These are phyloP conservation scores for Eucera pruinosa DNA, from an alignment of 2,888 invertebrate genomes.

Conservation along the genomic window DNA sequence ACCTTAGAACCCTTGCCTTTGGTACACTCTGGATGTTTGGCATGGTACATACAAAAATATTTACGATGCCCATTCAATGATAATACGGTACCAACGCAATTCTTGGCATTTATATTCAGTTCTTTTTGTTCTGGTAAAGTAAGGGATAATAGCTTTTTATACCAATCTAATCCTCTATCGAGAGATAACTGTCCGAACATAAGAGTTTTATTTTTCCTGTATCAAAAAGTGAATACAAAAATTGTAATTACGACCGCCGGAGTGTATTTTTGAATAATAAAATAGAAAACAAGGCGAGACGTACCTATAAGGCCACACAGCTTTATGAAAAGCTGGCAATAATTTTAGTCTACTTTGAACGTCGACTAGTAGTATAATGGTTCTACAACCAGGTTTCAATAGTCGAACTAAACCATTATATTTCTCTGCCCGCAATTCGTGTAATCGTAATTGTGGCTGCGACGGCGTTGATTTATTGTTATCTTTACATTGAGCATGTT, in stretches of 20 bases:
- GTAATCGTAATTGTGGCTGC: slow-evolving; percentile 91
- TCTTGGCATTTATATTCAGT: slow-evolving; percentile 96
- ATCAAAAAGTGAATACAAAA: slow-evolving; percentile 29
- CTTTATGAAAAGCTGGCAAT: slow-evolving; percentile 95
- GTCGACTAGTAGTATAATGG: slow-evolving; percentile 95
- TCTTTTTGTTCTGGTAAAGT: slow-evolving; percentile 93
- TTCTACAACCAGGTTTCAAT: slow-evolving; percentile 97
- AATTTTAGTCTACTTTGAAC: slow-evolving; percentile 93
- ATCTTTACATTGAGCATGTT: slow-evolving; percentile 84
- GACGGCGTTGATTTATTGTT: slow-evolving; percentile 83
- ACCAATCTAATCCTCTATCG: slow-evolving; percentile 97
- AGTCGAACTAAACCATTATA: slow-evolving; percentile 97
- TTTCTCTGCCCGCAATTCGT: slow-evolving; percentile 97
- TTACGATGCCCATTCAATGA: slow-evolving; percentile 98
- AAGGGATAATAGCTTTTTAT: slow-evolving; percentile 94
- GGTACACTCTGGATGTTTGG: slow-evolving; percentile 93
- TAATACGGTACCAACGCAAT: slow-evolving; percentile 98
- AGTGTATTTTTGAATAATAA: slow-evolving; percentile 1
- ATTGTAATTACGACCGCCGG: slow-evolving; percentile 11
- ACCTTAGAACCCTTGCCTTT: slow-evolving; percentile 89
- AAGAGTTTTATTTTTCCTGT: slow-evolving; percentile 96
- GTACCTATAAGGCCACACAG: slow-evolving; percentile 98
- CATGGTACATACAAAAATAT: slow-evolving; percentile 99
- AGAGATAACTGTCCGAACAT: slow-evolving; percentile 97
- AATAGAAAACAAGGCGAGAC: slow-evolving; percentile 18